A percentile compares a stretch with the other conserved stretches of the same genome.
These are phyloP conservation scores for Sterna hirundo DNA, from an alignment of 2,113 vertebrate genomes.

Conservation along the genomic window DNA sequence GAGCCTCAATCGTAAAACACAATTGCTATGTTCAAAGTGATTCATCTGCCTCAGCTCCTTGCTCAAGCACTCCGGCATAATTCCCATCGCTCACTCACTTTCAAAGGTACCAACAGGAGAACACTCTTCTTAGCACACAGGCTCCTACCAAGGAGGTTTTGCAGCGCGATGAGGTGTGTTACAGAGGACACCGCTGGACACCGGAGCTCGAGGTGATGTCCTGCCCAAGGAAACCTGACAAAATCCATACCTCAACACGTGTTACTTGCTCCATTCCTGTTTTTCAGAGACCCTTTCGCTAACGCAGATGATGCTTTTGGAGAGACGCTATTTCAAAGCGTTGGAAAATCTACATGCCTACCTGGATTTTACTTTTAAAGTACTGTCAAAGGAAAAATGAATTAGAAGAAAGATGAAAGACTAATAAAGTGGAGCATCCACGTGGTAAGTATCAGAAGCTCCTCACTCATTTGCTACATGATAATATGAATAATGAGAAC, in stretches of 20 bases:
- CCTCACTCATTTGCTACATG: not conserved
- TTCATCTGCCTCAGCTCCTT: not conserved
- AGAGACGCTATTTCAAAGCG: not conserved
- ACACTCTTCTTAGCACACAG: not conserved
- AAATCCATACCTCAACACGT: not conserved
- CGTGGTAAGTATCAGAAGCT: not conserved
- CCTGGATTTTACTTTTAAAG: not conserved
- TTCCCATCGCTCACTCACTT: not conserved
- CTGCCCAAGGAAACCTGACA: not conserved
- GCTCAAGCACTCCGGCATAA: not conserved
- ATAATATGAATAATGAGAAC: not conserved
- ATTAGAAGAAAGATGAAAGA: not conserved
- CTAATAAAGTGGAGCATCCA: not conserved
- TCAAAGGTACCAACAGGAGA: fast-evolving
- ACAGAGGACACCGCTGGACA: not conserved
- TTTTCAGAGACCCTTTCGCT: not conserved
- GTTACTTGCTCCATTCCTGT: not conserved
- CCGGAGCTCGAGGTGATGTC: not conserved
- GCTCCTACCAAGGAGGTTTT: not conserved
- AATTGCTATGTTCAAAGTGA: not conserved
- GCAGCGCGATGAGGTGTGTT: fast-evolving
- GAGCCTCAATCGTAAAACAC: not conserved
- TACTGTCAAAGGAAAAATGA: not conserved
- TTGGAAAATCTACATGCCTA: not conserved
- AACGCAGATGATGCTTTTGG: not conserved